phyloP scores from a whole-genome alignment of 2,113 vertebrate genomes.

The Erinaceus europaeus region DNA sequence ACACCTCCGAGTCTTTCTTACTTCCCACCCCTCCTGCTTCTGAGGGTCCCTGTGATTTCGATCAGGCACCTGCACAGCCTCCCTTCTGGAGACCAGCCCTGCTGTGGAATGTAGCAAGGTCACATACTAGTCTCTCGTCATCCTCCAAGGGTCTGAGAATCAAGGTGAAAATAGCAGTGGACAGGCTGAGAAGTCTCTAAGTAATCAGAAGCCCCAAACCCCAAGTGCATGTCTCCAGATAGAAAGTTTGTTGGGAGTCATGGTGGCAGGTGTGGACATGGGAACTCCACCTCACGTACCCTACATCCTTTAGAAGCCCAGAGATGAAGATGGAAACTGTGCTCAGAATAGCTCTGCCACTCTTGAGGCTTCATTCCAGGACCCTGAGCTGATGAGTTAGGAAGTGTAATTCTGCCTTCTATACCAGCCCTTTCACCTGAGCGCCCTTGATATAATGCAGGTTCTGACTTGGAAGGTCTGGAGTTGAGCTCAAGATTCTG shows the following conservation, averaged over 20 bases:
- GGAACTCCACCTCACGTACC: background rate
- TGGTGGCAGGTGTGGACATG: background rate
- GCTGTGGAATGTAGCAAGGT: background rate
- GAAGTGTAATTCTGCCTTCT: background rate
- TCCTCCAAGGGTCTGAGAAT: background rate
- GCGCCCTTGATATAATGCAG: background rate
- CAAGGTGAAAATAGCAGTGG: too few species aligned
- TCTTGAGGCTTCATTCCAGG: background rate
- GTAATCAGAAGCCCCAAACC: too few species aligned
- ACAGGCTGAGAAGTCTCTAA: too few species aligned
- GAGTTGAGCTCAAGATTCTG: background rate
- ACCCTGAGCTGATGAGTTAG: background rate
- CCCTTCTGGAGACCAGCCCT: too few species aligned
- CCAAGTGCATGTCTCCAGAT: too few species aligned
- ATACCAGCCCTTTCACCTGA: background rate
- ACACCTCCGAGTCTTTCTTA: background rate
- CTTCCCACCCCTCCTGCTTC: background rate
- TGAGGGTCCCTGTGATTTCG: background rate
- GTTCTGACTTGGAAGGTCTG: background rate
- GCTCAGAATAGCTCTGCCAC: fast-evolving
- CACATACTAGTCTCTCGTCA: fast-evolving
- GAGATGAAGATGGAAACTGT: background rate
- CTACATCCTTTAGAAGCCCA: background rate
- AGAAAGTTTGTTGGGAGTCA: background rate
- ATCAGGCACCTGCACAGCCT: background rate